phyloP scores from a whole-genome alignment of 2,888 invertebrate genomes.

The Eudasyphora cyanicolor region DNA sequence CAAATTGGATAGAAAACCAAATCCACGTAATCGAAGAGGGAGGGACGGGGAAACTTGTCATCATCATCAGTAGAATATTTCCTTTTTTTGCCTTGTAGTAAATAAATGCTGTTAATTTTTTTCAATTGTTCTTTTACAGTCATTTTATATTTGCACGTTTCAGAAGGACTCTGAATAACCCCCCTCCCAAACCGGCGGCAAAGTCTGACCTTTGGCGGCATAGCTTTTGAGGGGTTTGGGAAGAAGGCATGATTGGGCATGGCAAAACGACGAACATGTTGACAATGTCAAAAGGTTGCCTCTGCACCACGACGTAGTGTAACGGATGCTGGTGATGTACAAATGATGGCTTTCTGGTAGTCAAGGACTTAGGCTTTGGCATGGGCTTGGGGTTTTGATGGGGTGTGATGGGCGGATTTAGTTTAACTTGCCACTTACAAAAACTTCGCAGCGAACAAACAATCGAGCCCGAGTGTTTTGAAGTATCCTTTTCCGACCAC shows the following conservation, averaged over 20 bases:
- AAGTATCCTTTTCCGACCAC: slow-evolving; percentile 42
- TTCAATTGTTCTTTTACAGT: slow-evolving; percentile 38
- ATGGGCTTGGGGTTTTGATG: too few species aligned
- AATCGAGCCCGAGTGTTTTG: slow-evolving; percentile 49
- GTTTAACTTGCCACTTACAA: too few species aligned
- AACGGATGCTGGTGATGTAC: slow-evolving; percentile 46
- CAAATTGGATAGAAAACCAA: neutral
- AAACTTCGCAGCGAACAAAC: slow-evolving; percentile 43
- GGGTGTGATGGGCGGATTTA: too few species aligned
- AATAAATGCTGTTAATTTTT: slow-evolving; percentile 40
- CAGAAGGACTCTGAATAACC: too few species aligned
- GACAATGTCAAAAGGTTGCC: slow-evolving; percentile 38
- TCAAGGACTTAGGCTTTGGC: too few species aligned
- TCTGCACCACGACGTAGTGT: neutral
- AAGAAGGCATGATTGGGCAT: neutral
- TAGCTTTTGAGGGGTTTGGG: neutral
- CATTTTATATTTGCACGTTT: neutral
- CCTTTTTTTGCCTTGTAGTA: slow-evolving; percentile 23
- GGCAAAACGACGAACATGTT: slow-evolving; percentile 17
- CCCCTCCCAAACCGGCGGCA: neutral
- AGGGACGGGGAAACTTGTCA: neutral
- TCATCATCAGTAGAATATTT: slow-evolving; percentile 19
- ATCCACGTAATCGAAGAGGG: too few species aligned
- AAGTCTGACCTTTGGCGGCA: slow-evolving; percentile 15
- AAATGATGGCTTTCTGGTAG: slow-evolving; percentile 35